Evolutionary conservation across 2,113 vertebrate genomes (phyloP), one percentile per base, ranked within the genome.

Genomic region (Oncorhynchus kisutch): DNA sequence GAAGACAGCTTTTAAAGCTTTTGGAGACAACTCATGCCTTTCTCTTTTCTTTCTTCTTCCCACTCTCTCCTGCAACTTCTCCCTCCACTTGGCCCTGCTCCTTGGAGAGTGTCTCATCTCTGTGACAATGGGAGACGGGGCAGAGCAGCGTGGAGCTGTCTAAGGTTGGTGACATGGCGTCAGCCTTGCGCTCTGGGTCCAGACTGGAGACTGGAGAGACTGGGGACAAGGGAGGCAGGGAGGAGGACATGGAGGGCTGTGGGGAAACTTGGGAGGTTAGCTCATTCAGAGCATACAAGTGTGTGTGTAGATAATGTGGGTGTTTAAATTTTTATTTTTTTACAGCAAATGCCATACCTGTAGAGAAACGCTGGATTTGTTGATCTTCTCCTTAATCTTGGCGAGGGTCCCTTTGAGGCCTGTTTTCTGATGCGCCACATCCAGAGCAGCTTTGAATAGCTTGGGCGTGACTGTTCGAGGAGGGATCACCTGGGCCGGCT

Each of bases 371-470:
- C 86, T 93, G 85, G 96, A 94, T 78, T 95, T 95, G 84, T 81
- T 91, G 70, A 94, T 92, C 78, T 92, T 94, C 65, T 93, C 92
- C 16, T 93, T 94, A 68, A 98, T 88, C 77, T 90, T 95, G 5
- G 91, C 92, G 68, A 96, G 88, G 0, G 88, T 81, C 8, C 94
- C 95, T 79, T 82, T 94, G 13, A 93, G 86, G 0, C 94, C 92
- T 66, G 88, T 78, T 67, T 90, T 94, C 51, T 90, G 96, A 70
- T 90, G 96, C 71, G 92, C 74, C 51, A 93, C 91, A 1, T 94
- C 94, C 64, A 99, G 90, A 3, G 96, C 94, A 0, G 97, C 95
- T 66, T 88, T 92, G 72, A 99, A 93, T 78, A 99, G 93, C 85
- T 90, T 97, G 0, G 98, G 98, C 1, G 97, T 99, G 69, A 93